Evolutionary conservation across 30 jellyfish, hydroid and myxozoan species (phyloP), one percentile per base, ranked within the genome.

Genomic region (Sanderia malayensis): DNA sequence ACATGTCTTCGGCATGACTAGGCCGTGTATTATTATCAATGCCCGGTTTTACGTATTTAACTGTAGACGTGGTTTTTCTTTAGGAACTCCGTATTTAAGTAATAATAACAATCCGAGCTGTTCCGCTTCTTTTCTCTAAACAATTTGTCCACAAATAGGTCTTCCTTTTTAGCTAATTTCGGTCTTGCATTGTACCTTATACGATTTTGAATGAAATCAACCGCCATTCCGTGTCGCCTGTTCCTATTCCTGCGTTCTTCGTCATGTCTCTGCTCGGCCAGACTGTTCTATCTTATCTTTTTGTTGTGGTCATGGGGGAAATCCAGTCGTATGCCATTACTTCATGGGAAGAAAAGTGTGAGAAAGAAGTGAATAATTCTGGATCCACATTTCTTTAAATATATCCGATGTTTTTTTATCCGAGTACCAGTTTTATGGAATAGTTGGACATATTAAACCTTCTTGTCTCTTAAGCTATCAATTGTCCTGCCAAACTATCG

Each of bases 311-410:
- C 25, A 11, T 15, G 11, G 8, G 18, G 64, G 64, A 49, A 49
- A 49, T 49, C 64, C 24, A 49, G 64, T 49, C 24, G 64, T 49
- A n/a, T n/a, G n/a, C n/a, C n/a, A n/a, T n/a, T n/a, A n/a, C n/a
- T n/a, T n/a, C n/a, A n/a, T n/a, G n/a, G n/a, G n/a, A n/a, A n/a
- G n/a, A n/a, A n/a, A n/a, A n/a, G n/a, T n/a, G n/a, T n/a, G n/a
- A n/a, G n/a, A n/a, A n/a, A n/a, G n/a, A n/a, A n/a, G n/a, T n/a
- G n/a, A n/a, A n/a, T n/a, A n/a, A n/a, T n/a, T n/a, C n/a, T n/a
- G n/a, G n/a, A n/a, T n/a, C n/a, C n/a, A n/a, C n/a, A n/a, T n/a
- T n/a, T n/a, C n/a, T n/a, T n/a, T n/a, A n/a, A n/a, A n/a, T n/a
- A n/a, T n/a, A n/a, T n/a, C n/a, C n/a, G n/a, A n/a, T n/a, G n/a